Evolutionary conservation across 2,888 invertebrate genomes (phyloP), one percentile per base, ranked within the genome.

Genomic region (Sialis lutaria): DNA sequence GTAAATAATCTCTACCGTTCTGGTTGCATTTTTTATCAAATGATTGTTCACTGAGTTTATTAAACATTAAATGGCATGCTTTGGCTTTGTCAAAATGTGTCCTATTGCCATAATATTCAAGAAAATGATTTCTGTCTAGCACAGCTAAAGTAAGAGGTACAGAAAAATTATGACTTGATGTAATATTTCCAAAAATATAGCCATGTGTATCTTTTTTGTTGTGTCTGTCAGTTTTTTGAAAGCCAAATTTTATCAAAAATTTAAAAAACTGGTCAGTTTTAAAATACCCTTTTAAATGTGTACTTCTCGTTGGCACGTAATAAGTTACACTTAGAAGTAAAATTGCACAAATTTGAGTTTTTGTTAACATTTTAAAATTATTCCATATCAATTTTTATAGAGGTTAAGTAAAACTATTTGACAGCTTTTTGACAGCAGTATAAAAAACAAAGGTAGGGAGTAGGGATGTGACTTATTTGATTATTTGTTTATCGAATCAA

Each of bases 141-240:
- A 95, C 87, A n/a, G 90, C 89, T 53, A 95, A 76, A 10, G 89
- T 90, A 35, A 86, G 73, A 8, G 79, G 78, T 53, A 73, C 73
- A 49, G 73, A 71, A 57, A 82, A 79, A 48, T 74, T 70, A 42
- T 73, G 68, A 52, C 69, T 73, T 0, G 87, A 75, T 31, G 93
- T 90, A 42, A 96, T 78, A 64, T 96, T 96, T 9, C 97, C 97
- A 63, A 90, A 97, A 56, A 97, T 90, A 65, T 89, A 96, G 43
- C 96, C 96, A 65, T 85, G 84, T 53, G 92, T 89, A 59, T 87
- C 82, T 55, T 80, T 82, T 57, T 81, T 78, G 55, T 82, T 79
- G 63, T 89, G 83, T 40, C 81, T 75, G 64, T 91, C 89, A 9
- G 95, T 93, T 67, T 93, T 92, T 68, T 96, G 95, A 63, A 96